Evolutionary conservation across 2,888 invertebrate genomes (phyloP).

Genomic region (Rotaria sp.): DNA sequence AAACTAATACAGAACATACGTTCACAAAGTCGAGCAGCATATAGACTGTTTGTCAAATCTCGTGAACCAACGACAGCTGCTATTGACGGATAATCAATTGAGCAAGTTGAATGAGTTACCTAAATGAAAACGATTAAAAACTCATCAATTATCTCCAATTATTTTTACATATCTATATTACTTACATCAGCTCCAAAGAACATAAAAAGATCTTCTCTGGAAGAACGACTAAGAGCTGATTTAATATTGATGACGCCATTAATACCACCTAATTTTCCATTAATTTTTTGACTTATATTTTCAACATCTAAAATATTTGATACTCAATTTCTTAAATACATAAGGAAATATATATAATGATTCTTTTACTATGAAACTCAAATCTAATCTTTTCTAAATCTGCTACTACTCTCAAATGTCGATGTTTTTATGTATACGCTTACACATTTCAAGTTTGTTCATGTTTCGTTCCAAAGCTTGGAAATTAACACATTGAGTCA

Average conservation of each 20-base stretch:
- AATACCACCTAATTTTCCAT: conserved; percentile 21
- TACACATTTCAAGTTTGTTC: not conserved
- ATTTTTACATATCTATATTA: not conserved
- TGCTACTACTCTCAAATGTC: no score
- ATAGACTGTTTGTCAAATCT: not conserved
- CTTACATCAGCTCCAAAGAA: conserved; percentile 17
- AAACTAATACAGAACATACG: not conserved
- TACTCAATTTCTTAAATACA: no score
- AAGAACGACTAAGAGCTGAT: not conserved
- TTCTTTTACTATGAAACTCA: no score
- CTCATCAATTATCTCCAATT: accelerated
- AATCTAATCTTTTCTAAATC: no score
- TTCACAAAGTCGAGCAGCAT: not conserved
- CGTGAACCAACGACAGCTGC: not conserved
- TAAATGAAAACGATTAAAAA: not conserved
- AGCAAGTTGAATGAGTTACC: conserved; percentile 2
- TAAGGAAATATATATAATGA: no score
- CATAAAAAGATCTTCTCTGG: not conserved
- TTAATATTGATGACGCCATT: not conserved
- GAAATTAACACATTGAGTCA: not conserved
- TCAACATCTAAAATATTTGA: no score
- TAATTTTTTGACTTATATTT: not conserved
- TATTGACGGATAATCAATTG: not conserved
- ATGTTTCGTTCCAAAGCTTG: not conserved
- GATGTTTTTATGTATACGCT: not conserved